A percentile compares a stretch with the other conserved stretches of the same genome.
Evolutionary conservation across 2,113 vertebrate genomes (phyloP).

Genomic region (Parus major): DNA sequence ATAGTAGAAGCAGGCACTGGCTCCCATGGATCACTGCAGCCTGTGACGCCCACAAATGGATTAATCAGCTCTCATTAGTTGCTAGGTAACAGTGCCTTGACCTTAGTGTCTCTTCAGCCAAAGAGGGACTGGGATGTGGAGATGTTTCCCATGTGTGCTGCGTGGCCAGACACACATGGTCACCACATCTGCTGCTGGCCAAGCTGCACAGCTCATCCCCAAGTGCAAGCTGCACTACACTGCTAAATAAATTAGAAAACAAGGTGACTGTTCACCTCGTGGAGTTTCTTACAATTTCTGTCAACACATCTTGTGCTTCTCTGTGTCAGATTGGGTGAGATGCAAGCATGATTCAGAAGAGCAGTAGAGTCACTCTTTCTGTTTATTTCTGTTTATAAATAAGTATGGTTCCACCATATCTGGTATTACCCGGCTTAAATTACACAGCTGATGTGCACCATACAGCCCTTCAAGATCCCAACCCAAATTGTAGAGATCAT

Average conservation of each 20-base stretch:
- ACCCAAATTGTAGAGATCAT: background rate
- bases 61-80: constrained; percentile 68
- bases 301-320: background rate
- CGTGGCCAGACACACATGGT: background rate
- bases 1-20: background rate
- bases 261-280: background rate
- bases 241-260: background rate
- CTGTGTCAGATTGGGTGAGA: background rate
- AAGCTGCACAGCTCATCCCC: background rate
- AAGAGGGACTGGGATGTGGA: background rate
- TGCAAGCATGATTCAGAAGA: background rate
- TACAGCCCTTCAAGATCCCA: background rate
- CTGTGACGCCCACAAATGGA: constrained; percentile 40
- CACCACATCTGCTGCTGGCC: background rate
- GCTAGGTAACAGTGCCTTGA: constrained; percentile 64
- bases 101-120: constrained; percentile 40
- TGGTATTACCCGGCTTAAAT: background rate
- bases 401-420: background rate
- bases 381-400: background rate
- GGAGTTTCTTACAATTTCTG: background rate
- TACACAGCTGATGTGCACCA: background rate
- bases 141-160: background rate
- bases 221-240: background rate
- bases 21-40: constrained; percentile 17
- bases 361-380: background rate